Evolutionary conservation across 2,888 invertebrate genomes (phyloP), one percentile per base, ranked within the genome.

Genomic region (Epistrophe grossulariae): DNA sequence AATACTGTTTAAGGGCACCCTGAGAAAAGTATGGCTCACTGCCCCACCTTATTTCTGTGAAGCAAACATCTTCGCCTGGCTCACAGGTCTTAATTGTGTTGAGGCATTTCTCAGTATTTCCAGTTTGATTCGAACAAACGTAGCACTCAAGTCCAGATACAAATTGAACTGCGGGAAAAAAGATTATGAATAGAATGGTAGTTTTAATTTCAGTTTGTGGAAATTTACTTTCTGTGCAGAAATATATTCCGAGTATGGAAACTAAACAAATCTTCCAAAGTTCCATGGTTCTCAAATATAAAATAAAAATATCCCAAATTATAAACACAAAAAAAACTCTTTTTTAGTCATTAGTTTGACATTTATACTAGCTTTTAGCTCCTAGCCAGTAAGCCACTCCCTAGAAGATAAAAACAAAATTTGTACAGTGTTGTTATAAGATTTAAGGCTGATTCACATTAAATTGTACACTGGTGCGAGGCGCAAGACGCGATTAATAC

Each of bases 1-100:
- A 99, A 93, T 96, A 98, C 90, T 98, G 98, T 91, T 99, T 98
- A 78, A 97, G 95, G 0, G 98, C 98, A 31, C 98, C 97, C 91
- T 97, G 97, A 0, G 97, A 97, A 97, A 98, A 99, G 91, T 98
- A 99, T 0, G 98, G 98, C n/a, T 97, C 97, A 62, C 92, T 92
- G 90, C 98, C 98, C 99, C 99, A 99, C 92, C 95, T 95, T 38
- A 99, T 97, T 92, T 97, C 97, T 0, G 98, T 96, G 88, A 97
- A 94, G 57, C 92, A 93, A 0, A 90, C 90, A 88, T 92, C 92
- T 91, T 99, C 96, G 48, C 95, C 96, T 89, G 96, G 95, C 89
- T 97, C 96, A 92, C 99, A 99, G 11, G 97, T 97, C 93, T 96
- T 96, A 10, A 98, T 97, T 1, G 98, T 98, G 91, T 97, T 97